Conservation (phyloP, 1,140 invertebrate genomes). For the Drosophila eugracilis region DNA sequence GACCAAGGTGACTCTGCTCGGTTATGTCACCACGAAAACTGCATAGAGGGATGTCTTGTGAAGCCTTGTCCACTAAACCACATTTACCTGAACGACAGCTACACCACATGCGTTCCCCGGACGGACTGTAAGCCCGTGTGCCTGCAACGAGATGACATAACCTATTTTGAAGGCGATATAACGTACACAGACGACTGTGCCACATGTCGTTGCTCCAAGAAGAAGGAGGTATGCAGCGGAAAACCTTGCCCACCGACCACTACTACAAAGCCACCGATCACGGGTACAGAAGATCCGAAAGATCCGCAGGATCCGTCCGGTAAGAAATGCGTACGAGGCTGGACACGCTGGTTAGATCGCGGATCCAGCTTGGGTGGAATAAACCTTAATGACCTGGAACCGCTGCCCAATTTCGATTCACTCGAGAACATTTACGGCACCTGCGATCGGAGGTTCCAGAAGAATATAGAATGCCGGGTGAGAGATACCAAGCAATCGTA, state of each 20-base stretch:
- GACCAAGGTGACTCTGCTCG: conserved; percentile 86
- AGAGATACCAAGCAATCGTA: conserved; percentile 87
- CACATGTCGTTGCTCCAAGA: conserved; percentile 89
- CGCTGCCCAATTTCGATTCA: conserved; percentile 74
- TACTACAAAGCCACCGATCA: conserved; percentile 32
- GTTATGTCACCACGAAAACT: conserved; percentile 90
- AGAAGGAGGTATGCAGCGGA: conserved; percentile 89
- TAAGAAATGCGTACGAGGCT: conserved; percentile 88
- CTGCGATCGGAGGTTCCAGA: no score
- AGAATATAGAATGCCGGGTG: conserved; percentile 90
- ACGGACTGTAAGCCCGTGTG: conserved; percentile 90
- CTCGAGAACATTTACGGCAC: conserved; percentile 70
- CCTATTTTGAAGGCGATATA: conserved; percentile 91
- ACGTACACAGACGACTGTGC: conserved; percentile 91
- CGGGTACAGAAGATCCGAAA: conserved; percentile 61
- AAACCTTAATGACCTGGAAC: conserved; percentile 79
- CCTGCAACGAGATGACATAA: conserved; percentile 87
- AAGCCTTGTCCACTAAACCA: conserved; percentile 90
- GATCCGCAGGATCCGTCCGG: no score
- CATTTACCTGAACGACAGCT: conserved; percentile 89
- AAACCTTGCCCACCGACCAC: conserved; percentile 28
- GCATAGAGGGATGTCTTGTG: conserved; percentile 89
- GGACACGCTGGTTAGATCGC: conserved; percentile 92
- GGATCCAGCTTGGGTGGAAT: conserved; percentile 81
- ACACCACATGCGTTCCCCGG: conserved; percentile 90